A percentile compares a stretch with the other conserved stretches of the same genome.
Evolutionary conservation across 2,797 vertebrate species (phyloP).

Genomic region (Pipistrellus pygmaeus): DNA sequence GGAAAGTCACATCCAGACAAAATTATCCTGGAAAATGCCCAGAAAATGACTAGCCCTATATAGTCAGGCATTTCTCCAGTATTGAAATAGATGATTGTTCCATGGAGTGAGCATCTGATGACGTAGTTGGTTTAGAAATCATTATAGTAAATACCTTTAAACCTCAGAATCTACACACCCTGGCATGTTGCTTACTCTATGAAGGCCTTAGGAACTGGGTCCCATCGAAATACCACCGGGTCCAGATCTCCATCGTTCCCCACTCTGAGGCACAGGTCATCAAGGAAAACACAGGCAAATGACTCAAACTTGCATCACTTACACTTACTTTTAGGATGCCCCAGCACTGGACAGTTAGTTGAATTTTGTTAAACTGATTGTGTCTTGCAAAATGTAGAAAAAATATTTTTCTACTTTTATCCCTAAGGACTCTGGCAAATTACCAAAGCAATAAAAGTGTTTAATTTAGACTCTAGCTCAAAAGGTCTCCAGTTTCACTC

Average conservation of each 20-base stretch:
- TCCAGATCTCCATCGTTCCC: not conserved
- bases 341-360: rapidly evolving
- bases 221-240: not conserved
- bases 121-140: not conserved
- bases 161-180: not conserved
- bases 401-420: not conserved
- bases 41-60: not conserved
- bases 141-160: not conserved
- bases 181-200: not conserved
- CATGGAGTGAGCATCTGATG: not conserved
- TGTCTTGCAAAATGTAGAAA: not conserved
- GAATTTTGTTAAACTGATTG: not conserved
- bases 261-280: not conserved
- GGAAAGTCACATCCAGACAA: not conserved
- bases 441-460: not conserved
- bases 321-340: not conserved
- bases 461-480: not conserved
- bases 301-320: not conserved
- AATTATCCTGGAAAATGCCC: not conserved
- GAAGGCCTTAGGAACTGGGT: not conserved
- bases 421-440: not conserved
- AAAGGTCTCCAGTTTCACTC: slow-evolving; percentile 2
- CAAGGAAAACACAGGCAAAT: not conserved
- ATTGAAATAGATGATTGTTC: not conserved
- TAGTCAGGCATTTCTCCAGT: not conserved